Evolutionary conservation across 2,888 invertebrate genomes (phyloP).

Genomic region (Amiota mariae): DNA sequence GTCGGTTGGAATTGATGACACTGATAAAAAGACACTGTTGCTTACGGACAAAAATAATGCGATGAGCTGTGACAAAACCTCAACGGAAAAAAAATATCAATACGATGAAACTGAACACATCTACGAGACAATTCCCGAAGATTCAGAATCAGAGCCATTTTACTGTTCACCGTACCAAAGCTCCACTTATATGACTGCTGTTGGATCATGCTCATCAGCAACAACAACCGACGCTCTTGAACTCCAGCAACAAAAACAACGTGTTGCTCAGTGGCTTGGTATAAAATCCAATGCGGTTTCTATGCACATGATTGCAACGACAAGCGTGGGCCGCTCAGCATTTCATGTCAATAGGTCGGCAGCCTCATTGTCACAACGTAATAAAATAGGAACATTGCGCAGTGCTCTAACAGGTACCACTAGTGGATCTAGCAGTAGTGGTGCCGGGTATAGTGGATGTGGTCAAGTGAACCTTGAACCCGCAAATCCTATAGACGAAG

Average conservation of each 20-base stretch:
- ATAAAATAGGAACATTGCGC: slow-evolving; percentile 49
- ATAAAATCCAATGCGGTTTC: slow-evolving; percentile 53
- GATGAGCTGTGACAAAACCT: background rate
- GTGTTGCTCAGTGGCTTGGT: slow-evolving; percentile 70
- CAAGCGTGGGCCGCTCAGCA: slow-evolving; percentile 46
- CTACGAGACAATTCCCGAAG: slow-evolving; percentile 80
- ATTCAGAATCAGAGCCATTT: slow-evolving; percentile 77
- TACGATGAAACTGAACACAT: slow-evolving; percentile 78
- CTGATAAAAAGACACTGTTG: too few species aligned
- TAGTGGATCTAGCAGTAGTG: slow-evolving; percentile 63
- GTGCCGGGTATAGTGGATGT: slow-evolving; percentile 44
- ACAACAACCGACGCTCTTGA: slow-evolving; percentile 48
- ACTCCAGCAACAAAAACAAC: slow-evolving; percentile 64
- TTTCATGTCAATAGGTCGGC: slow-evolving; percentile 20
- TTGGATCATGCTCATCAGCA: slow-evolving; percentile 54
- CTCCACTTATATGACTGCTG: slow-evolving; percentile 58
- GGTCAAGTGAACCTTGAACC: slow-evolving; percentile 34
- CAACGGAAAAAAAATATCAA: slow-evolving; percentile 42
- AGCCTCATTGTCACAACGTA: slow-evolving; percentile 27
- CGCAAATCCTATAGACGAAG: slow-evolving; percentile 68
- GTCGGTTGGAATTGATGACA: too few species aligned
- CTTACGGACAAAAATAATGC: too few species aligned
- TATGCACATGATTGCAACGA: slow-evolving; percentile 5
- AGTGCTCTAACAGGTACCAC: slow-evolving; percentile 59
- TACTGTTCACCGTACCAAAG: slow-evolving; percentile 79